phyloP scores from a whole-genome alignment of 2,797 vertebrate genomes.

The Sebastes minor region DNA sequence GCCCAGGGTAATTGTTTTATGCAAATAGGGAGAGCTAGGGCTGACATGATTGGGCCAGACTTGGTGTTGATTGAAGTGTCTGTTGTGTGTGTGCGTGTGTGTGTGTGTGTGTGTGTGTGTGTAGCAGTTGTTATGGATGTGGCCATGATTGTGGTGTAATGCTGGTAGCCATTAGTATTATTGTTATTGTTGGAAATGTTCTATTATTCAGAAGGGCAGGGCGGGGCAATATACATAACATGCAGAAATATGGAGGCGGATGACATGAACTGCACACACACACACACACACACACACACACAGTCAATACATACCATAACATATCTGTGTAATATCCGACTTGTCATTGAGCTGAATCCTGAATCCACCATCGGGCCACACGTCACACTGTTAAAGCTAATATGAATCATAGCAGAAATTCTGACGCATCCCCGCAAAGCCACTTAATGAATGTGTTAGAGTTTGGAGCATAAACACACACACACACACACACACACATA shows the following conservation, averaged over 20 bases:
- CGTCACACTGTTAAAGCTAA: slow-evolving; percentile 43
- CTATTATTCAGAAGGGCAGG: slow-evolving; percentile 67
- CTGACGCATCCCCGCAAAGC: slow-evolving; percentile 24
- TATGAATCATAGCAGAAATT: slow-evolving; percentile 54
- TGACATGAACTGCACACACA: slow-evolving; percentile 5
- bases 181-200: slow-evolving; percentile 73
- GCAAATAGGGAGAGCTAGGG: slow-evolving; percentile 86
- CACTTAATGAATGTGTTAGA: slow-evolving; percentile 47
- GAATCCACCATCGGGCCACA: slow-evolving; percentile 14
- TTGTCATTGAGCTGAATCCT: slow-evolving; percentile 49
- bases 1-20: slow-evolving; percentile 91
- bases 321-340: slow-evolving; percentile 40
- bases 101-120: slow-evolving; percentile 41
- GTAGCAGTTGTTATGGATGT: slow-evolving; percentile 63
- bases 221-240: slow-evolving; percentile 38
- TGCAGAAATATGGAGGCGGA: slow-evolving; percentile 43
- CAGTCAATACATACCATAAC: slow-evolving; percentile 12
- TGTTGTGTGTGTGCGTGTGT: slow-evolving; percentile 24
- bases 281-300: slow-evolving; percentile 25
- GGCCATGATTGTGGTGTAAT: slow-evolving; percentile 68
- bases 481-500: neutral
- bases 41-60: slow-evolving; percentile 82
- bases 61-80: slow-evolving; percentile 71
- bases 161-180: slow-evolving; percentile 72
- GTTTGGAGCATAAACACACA: slow-evolving; percentile 25